Evolutionary conservation across 1,140 invertebrate genomes (phyloP).

Genomic region (Drosophila sproati): DNA sequence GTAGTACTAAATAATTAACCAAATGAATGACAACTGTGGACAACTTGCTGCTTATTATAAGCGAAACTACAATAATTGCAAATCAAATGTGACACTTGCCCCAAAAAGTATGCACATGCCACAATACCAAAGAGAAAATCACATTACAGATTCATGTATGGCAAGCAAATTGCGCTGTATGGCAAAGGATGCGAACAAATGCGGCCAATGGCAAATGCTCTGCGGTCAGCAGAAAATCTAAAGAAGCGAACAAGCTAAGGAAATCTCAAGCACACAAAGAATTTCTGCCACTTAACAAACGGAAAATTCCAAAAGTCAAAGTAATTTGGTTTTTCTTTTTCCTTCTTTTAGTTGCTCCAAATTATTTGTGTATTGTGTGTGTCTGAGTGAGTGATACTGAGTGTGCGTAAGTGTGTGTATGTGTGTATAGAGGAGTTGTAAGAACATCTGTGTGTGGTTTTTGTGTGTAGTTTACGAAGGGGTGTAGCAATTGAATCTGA

Average conservation of each 20-base stretch:
- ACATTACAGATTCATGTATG: slow-evolving; percentile 47
- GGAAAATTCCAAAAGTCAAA: slow-evolving; percentile 58
- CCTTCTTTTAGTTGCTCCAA: slow-evolving; percentile 16
- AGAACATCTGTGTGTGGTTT: neutral
- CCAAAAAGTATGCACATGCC: neutral
- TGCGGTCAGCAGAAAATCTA: slow-evolving; percentile 55
- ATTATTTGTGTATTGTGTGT: slow-evolving; percentile 54
- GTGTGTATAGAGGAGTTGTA: neutral
- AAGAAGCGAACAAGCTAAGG: slow-evolving; percentile 27
- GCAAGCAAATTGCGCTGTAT: slow-evolving; percentile 45
- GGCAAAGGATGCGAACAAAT: slow-evolving; percentile 40
- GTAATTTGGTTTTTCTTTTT: slow-evolving; percentile 30
- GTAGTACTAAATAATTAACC: neutral
- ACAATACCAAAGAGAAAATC: slow-evolving; percentile 31
- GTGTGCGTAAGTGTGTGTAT: neutral
- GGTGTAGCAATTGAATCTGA: slow-evolving; percentile 39
- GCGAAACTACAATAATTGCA: slow-evolving; percentile 50
- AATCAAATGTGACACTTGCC: slow-evolving; percentile 33
- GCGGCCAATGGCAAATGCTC: slow-evolving; percentile 46
- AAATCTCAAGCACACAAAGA: slow-evolving; percentile 51
- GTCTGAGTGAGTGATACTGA: too few species aligned
- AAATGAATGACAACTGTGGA: slow-evolving; percentile 14
- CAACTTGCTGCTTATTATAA: slow-evolving; percentile 20
- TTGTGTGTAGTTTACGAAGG: neutral
- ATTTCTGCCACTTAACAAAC: slow-evolving; percentile 55